Evolutionary conservation across 2,797 vertebrate species (phyloP).

Genomic region (Thaleichthys pacificus): DNA sequence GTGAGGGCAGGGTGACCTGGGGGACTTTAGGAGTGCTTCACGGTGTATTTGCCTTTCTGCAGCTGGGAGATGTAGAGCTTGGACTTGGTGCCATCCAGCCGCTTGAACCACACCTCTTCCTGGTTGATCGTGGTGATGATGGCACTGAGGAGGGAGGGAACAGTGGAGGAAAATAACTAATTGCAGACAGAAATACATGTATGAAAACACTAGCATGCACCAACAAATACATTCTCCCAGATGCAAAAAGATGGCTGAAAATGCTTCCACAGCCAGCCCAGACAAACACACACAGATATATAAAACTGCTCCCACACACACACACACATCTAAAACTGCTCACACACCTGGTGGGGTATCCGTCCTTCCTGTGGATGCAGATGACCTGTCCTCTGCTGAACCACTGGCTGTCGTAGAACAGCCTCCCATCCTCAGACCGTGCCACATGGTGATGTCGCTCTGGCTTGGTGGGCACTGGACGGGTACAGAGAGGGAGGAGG

Average conservation of each 20-base stretch:
- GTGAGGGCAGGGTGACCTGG: slow-evolving; percentile 10
- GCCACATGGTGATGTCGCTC: slow-evolving; percentile 86
- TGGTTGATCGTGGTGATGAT: slow-evolving; percentile 98
- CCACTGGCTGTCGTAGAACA: slow-evolving; percentile 97
- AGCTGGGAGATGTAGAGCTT: slow-evolving; percentile 99
- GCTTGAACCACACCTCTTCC: slow-evolving; percentile 98
- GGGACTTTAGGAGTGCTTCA: slow-evolving; percentile 83
- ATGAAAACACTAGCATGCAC: slow-evolving; percentile 1
- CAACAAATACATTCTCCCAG: too few species aligned
- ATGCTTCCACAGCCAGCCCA: background rate
- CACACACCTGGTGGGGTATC: slow-evolving; percentile 88
- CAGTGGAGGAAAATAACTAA: too few species aligned
- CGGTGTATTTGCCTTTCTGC: slow-evolving; percentile 99
- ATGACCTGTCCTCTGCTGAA: slow-evolving; percentile 94
- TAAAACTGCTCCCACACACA: slow-evolving; percentile 15
- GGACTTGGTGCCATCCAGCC: slow-evolving; percentile 96
- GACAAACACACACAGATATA: background rate
- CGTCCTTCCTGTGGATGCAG: slow-evolving; percentile 97
- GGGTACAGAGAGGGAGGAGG: background rate
- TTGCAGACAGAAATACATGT: background rate
- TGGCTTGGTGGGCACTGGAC: slow-evolving; percentile 47
- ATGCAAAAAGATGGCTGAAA: too few species aligned
- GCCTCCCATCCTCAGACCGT: slow-evolving; percentile 91
- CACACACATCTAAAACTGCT: background rate
- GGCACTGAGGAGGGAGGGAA: slow-evolving; percentile 71